phyloP scores from a whole-genome alignment of 2,113 vertebrate genomes.

The Henicopernis longicauda region DNA sequence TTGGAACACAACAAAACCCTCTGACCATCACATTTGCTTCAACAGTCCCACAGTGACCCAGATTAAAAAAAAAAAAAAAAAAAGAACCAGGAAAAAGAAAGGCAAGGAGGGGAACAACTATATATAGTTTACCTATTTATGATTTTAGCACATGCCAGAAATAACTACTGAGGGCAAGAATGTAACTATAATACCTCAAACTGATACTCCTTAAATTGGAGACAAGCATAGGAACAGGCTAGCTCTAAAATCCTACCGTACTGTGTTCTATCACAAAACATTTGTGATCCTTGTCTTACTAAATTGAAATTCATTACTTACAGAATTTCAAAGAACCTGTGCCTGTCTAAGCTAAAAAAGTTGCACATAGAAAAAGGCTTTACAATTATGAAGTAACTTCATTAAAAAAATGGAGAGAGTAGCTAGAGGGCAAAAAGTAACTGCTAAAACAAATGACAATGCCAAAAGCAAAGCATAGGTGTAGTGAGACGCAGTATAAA shows the following conservation, averaged over 20 bases:
- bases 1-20: neutral
- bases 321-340: neutral
- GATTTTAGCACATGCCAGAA: slow-evolving; percentile 12
- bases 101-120: neutral
- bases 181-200: neutral
- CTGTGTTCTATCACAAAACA: neutral
- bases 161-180: neutral
- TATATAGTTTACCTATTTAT: slow-evolving; percentile 27
- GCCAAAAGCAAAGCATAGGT: neutral
- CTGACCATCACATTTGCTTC: neutral
- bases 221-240: neutral
- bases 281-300: neutral
- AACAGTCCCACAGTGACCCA: neutral
- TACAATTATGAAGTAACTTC: neutral
- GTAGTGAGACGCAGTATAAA: neutral
- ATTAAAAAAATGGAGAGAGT: neutral
- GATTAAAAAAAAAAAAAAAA: too few relatives aligned
- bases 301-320: neutral
- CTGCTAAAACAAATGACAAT: neutral
- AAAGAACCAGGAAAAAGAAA: neutral
- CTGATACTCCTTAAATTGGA: neutral
- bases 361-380: neutral
- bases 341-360: neutral
- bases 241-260: neutral
- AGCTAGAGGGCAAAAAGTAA: neutral